Evolutionary conservation across 2,888 invertebrate genomes (phyloP), one percentile per base, ranked within the genome.

Genomic region (Odiellus spinosus): DNA sequence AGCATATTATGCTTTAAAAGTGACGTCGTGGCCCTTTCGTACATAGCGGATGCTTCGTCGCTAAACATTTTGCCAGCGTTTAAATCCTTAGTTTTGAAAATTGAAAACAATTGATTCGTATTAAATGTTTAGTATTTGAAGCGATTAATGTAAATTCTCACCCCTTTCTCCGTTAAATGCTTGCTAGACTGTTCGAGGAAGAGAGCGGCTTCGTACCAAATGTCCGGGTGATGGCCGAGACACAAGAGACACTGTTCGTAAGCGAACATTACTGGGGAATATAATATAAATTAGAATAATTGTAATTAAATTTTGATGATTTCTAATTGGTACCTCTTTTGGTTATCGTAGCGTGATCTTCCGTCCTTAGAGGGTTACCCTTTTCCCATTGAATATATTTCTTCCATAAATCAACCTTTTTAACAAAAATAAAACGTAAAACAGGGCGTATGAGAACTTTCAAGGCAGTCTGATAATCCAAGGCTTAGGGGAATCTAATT

Each of bases 171-270:
- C 42, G 83, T 81, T 48, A 98, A 73, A 56, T 87, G 76, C 65
- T 88, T 88, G 33, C 91, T 85, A 53, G 91, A 90, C 62, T 88
- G 81, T 65, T 98, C 95, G 41, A 98, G 73, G 69, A 90, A 98
- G 63, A 90, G 83, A 0, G 96, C 93, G 0, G 96, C 95, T 68
- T 98, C 96, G 65, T 91, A 88, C 98, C 98, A 99, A 49, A 98
- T 86, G 55, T 98, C 96, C 0, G 96, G 91, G 66, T 96, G 93
- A 69, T 95, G 95, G 0, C 93, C 91, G 33, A 98, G 71, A 61
- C 96, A 96, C 40, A 99, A 70, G 42, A 99, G 69, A 58, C 95
- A 90, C 67, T 99, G 96, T 63, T 98, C 98, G 54, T 96, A 90
- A 0, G 96, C 95, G 72, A 96, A 98, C 79, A 95, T 91, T 1